phyloP scores from a whole-genome alignment of 2,113 vertebrate species.

The Poeciliopsis prolifica region DNA sequence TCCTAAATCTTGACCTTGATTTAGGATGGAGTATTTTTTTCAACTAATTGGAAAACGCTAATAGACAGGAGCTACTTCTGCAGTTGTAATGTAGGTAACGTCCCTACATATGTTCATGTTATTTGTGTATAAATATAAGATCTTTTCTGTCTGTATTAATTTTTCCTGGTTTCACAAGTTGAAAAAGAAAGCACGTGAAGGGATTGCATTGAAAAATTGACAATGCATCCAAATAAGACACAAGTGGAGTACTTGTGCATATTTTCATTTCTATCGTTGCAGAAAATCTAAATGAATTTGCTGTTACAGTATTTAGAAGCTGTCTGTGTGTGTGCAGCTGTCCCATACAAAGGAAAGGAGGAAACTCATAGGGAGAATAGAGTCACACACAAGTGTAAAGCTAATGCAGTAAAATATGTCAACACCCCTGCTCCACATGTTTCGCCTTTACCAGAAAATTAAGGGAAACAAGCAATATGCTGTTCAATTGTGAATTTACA shows the following conservation, averaged over 20 bases:
- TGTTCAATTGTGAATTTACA: constrained; percentile 52
- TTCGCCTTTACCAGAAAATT: constrained; percentile 7
- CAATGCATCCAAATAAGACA: background rate
- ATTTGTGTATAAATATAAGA: too few species aligned
- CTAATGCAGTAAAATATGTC: constrained; percentile 12
- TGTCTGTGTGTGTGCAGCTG: constrained; percentile 10
- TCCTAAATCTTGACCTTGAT: too few species aligned
- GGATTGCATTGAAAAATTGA: background rate
- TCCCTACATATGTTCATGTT: too few species aligned
- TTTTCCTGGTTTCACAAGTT: too few species aligned
- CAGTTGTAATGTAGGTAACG: too few species aligned
- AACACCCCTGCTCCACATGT: constrained; percentile 5
- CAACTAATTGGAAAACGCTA: too few species aligned
- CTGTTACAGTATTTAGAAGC: background rate
- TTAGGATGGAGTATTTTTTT: too few species aligned
- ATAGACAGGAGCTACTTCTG: too few species aligned
- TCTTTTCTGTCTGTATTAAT: too few species aligned
- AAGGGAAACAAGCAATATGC: constrained; percentile 50
- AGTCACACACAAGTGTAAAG: constrained; percentile 33
- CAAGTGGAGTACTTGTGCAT: constrained; percentile 6
- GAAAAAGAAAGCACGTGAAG: background rate
- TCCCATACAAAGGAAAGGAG: constrained; percentile 9
- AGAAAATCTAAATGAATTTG: constrained; percentile 14
- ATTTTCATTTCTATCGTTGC: constrained; percentile 11
- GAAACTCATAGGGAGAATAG: constrained; percentile 41